phyloP scores from a whole-genome alignment of 2,888 invertebrate species.

The Galerucella nymphaeae region DNA sequence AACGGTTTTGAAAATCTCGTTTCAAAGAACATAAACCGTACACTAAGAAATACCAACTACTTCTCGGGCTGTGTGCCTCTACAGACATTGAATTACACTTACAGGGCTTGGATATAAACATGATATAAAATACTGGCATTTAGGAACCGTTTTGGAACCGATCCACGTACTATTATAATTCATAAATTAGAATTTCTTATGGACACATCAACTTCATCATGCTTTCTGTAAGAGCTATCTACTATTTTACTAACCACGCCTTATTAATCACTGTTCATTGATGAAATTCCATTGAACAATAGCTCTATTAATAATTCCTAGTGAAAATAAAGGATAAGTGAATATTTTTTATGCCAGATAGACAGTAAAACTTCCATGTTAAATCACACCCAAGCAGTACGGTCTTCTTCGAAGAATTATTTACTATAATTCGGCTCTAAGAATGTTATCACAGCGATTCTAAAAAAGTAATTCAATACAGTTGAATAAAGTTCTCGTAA shows the following conservation, averaged over 20 bases:
- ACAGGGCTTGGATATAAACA: no score
- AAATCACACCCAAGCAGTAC: background rate
- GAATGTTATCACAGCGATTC: slow-evolving; percentile 33
- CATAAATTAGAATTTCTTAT: no score
- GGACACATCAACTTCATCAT: no score
- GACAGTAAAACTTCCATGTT: slow-evolving; percentile 6
- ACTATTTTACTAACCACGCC: background rate
- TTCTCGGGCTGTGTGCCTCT: no score
- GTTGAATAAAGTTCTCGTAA: slow-evolving; percentile 1
- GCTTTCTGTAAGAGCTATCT: no score
- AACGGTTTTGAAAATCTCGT: no score
- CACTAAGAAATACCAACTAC: no score
- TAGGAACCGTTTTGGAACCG: no score
- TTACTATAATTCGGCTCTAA: slow-evolving; percentile 36
- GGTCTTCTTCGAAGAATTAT: slow-evolving; percentile 26
- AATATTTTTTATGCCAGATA: slow-evolving; percentile 12
- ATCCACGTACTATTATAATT: no score
- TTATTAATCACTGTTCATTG: background rate
- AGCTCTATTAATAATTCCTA: background rate
- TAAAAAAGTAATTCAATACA: background rate
- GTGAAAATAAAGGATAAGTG: background rate
- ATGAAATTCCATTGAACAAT: slow-evolving; percentile 1
- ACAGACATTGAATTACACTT: no score
- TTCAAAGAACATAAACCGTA: no score
- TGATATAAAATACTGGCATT: no score